These are phyloP conservation scores for Notolepis coatsorum DNA, from an alignment of 2,797 vertebrate genomes.

Conservation along the genomic window DNA sequence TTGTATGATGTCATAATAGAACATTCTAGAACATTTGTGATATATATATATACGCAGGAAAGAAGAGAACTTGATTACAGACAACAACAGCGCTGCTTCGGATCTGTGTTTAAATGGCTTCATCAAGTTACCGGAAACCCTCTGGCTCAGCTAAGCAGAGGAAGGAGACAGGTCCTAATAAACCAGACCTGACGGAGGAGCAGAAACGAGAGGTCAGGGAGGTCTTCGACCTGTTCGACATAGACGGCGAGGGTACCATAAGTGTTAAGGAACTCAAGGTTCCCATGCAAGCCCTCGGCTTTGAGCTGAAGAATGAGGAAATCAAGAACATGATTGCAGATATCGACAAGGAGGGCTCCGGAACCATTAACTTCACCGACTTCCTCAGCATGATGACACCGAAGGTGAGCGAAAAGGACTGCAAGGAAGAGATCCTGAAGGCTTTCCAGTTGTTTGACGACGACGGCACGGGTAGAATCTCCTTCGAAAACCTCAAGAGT, in stretches of 20 bases:
- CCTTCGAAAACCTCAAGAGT: conserved; percentile 93
- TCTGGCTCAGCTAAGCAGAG: conserved; percentile 66
- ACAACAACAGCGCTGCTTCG: too few relatives aligned
- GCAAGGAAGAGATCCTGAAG: conserved; percentile 94
- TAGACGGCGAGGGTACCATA: conserved; percentile 90
- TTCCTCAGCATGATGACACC: conserved; percentile 92
- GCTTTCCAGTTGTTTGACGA: conserved; percentile 95
- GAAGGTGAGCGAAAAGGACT: conserved; percentile 96
- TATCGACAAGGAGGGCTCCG: conserved; percentile 88
- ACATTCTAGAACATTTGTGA: too few relatives aligned
- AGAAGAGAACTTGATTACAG: too few relatives aligned
- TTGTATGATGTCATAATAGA: too few relatives aligned
- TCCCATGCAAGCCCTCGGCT: conserved; percentile 93
- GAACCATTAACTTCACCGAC: conserved; percentile 88
- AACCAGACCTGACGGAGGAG: conserved; percentile 89
- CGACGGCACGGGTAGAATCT: conserved; percentile 93
- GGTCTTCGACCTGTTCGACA: conserved; percentile 94
- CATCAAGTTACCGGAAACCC: conserved; percentile 79
- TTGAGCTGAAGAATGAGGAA: conserved; percentile 97
- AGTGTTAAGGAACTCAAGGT: conserved; percentile 96
- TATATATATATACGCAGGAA: too few relatives aligned
- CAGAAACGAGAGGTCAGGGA: conserved; percentile 95
- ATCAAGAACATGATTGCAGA: conserved; percentile 93
- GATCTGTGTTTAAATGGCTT: too few relatives aligned
- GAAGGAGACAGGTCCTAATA: conserved; percentile 79